Percentiles rank a stretch among this genome's conserved stretches.
These are phyloP conservation scores for Tuberolachnus salignus DNA, from an alignment of 2,888 invertebrate genomes.

Conservation along the genomic window DNA sequence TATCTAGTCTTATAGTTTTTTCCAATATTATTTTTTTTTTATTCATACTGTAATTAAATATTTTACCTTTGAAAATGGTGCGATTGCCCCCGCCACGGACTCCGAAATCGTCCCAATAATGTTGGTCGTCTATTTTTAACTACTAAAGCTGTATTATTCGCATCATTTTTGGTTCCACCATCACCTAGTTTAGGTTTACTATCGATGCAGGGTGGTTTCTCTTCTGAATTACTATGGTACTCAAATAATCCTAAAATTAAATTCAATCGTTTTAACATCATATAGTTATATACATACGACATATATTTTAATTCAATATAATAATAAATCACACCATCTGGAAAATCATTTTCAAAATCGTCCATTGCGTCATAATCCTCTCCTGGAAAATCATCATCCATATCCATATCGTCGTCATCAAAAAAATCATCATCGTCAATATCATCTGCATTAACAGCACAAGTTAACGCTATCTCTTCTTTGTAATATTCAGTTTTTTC, in stretches of 20 bases:
- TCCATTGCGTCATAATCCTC: slow-evolving; percentile 23
- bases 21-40: no score
- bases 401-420: slow-evolving; percentile 17
- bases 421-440: not conserved
- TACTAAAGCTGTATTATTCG: not conserved
- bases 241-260: slow-evolving; percentile 35
- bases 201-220: slow-evolving; percentile 17
- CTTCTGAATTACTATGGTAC: not conserved
- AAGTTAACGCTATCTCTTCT: slow-evolving; percentile 9
- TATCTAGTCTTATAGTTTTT: no score
- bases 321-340: slow-evolving; percentile 19
- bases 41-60: not conserved
- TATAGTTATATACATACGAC: no score
- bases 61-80: slow-evolving; percentile 42
- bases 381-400: slow-evolving; percentile 29
- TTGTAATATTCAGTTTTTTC: slow-evolving; percentile 5
- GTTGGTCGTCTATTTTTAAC: slow-evolving; percentile 37
- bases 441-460: slow-evolving; percentile 22
- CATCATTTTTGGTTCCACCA: not conserved
- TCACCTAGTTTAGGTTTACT: no score
- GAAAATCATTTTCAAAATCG: slow-evolving; percentile 22
- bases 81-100: not conserved
- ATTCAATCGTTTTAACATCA: not conserved
- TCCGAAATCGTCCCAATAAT: slow-evolving; percentile 3
- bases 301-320: no score